A percentile compares a stretch with the other conserved stretches of the same genome.
These are phyloP conservation scores for Bombus huntii DNA, from an alignment of 1,140 invertebrate genomes.

Conservation along the genomic window DNA sequence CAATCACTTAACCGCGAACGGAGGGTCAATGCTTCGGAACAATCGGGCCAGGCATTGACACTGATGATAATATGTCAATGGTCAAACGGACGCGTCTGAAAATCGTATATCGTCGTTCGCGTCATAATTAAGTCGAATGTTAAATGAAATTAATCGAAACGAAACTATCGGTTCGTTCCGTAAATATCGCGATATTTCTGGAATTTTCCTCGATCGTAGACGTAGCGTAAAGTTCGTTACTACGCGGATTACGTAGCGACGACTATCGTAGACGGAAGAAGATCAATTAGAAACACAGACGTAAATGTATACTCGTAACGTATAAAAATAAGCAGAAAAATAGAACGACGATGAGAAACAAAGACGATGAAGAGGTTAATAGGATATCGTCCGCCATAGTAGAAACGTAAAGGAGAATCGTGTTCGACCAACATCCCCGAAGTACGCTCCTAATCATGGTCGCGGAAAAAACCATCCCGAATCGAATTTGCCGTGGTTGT, in stretches of 20 bases:
- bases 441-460: not conserved
- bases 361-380: not conserved
- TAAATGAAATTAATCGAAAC: not conserved
- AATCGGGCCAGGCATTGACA: slow-evolving; percentile 53
- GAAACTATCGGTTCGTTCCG: too few species aligned
- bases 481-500: slow-evolving; percentile 46
- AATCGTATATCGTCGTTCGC: not conserved
- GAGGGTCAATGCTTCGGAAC: slow-evolving; percentile 73
- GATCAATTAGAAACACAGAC: too few species aligned
- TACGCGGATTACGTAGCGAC: too few species aligned
- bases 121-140: not conserved
- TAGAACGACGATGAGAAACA: not conserved
- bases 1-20: slow-evolving; percentile 74
- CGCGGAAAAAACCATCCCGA: not conserved
- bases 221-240: too few species aligned
- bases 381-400: not conserved
- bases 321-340: too few species aligned
- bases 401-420: too few species aligned
- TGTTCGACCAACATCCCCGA: not conserved
- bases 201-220: too few species aligned
- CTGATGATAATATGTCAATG: slow-evolving; percentile 25
- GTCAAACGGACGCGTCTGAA: slow-evolving; percentile 7
- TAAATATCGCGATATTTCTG: too few species aligned
- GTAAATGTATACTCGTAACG: fast-evolving
- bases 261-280: too few species aligned